These are phyloP conservation scores for Anorthoa munda DNA, from an alignment of 2,888 invertebrate species.

Conservation along the genomic window DNA sequence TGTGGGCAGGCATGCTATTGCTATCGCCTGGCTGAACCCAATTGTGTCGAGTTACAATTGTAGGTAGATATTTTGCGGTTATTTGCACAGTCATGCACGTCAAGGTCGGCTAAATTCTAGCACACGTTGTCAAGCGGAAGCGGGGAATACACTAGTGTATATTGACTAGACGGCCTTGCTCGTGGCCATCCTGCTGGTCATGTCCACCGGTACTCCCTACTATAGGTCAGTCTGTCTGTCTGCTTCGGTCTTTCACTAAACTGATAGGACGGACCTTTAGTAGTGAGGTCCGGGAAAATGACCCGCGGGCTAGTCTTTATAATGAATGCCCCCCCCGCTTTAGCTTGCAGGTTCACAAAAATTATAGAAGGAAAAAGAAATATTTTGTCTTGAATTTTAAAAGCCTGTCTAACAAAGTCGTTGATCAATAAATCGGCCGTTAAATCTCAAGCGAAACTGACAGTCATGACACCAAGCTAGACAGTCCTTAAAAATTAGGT, in stretches of 20 bases:
- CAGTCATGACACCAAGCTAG: too few species aligned
- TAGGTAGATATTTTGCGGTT: neutral
- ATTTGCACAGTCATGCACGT: conserved; percentile 24
- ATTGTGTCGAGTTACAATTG: conserved; percentile 34
- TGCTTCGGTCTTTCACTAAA: too few species aligned
- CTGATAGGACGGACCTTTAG: too few species aligned
- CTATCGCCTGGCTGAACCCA: neutral
- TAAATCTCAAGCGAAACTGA: too few species aligned
- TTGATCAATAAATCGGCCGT: neutral
- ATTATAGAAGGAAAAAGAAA: too few species aligned
- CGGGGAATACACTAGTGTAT: neutral
- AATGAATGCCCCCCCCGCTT: too few species aligned
- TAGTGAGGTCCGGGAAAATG: too few species aligned
- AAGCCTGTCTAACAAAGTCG: neutral
- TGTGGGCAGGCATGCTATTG: conserved; percentile 14
- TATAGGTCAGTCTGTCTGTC: neutral
- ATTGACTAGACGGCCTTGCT: neutral
- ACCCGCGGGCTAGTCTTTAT: too few species aligned
- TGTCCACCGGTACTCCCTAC: neutral
- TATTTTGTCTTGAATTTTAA: neutral
- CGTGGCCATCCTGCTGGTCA: neutral
- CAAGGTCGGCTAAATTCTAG: conserved; percentile 31
- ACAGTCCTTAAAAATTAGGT: too few species aligned
- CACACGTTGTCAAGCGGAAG: conserved; percentile 3
- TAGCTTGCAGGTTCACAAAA: neutral